Evolutionary conservation across 2,113 vertebrate species (phyloP).

Genomic region (Turnix velox): DNA sequence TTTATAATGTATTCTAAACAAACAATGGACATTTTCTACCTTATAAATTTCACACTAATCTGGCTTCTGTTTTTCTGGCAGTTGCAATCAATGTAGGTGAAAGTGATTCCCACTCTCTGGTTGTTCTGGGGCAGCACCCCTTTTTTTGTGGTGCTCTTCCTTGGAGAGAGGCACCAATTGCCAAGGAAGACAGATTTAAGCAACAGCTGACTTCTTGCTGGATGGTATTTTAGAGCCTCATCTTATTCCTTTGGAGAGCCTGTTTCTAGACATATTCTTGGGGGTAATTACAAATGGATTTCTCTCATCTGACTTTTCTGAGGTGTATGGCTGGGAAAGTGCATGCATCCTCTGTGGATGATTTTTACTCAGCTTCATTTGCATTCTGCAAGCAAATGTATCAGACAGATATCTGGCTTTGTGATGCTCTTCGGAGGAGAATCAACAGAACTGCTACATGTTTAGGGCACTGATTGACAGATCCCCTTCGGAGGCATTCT

Average conservation of each 20-base stretch:
- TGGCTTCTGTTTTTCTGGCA: not conserved
- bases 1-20: conserved; percentile 4
- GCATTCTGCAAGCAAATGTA: not conserved
- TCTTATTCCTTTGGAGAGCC: not conserved
- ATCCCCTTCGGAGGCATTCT: not conserved
- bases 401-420: not conserved
- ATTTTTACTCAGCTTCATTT: not conserved
- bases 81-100: not conserved
- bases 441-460: not conserved
- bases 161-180: not conserved
- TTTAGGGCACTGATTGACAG: not conserved
- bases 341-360: not conserved
- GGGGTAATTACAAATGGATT: not conserved
- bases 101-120: not conserved
- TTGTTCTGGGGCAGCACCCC: not conserved
- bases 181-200: not conserved
- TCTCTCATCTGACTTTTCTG: not conserved
- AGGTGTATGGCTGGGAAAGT: not conserved
- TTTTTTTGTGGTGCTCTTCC: not conserved
- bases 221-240: not conserved
- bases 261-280: not conserved
- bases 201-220: not conserved
- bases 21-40: not conserved
- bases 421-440: not conserved
- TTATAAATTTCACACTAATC: not conserved